Evolutionary conservation across 2,797 vertebrate species (phyloP), one percentile per base, ranked within the genome.

Genomic region (Avahi laniger): DNA sequence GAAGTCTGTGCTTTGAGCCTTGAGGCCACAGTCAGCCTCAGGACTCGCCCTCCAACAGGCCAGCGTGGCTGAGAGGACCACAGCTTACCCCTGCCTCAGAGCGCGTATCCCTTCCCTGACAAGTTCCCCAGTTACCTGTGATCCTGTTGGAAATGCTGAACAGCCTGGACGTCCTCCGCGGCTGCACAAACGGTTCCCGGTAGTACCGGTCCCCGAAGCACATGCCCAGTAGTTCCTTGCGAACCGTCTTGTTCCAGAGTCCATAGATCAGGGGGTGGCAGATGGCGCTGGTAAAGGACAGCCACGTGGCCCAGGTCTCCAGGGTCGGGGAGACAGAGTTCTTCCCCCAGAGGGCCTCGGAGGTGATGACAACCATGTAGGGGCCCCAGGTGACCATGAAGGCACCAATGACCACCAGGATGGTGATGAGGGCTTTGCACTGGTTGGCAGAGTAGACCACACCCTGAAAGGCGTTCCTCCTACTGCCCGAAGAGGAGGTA

Each of bases 61-160:
- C 57, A 22, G 18, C 24, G 11, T 2, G 0, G 26, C 61, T 0
- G 24, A 22, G 14, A 24, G 50, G n/a, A 14, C 50, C 46, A 10
- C 1, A 7, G 26, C 43, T 3, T 0, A 12, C 38, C 2, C 7
- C 61, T 9, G 28, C 75, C 13, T 15, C 4, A 0, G 20, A 30
- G 15, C 0, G 20, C 4, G 10, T 0, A 2, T 0, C 30, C n/a
- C 78, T 43, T 26, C 7, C 52, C 95, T 1, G 3, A 3, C 33
- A 22, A 1, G 63, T 11, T 0, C 14, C 91, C 67, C 7, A 20
- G 95, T 98, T 97, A 99, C 99, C 99, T 98, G 99, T 99, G 97
- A 99, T 99, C 97, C 99, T 99, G 95, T 99, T 99, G 85, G 99
- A 99, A 98, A 99, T 99, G 98, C 99, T 99, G 98, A 99, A 99